A percentile compares a stretch with the other conserved stretches of the same genome.
phyloP scores from a whole-genome alignment of 2,888 invertebrate species.

The Cheilosia vulpina region DNA sequence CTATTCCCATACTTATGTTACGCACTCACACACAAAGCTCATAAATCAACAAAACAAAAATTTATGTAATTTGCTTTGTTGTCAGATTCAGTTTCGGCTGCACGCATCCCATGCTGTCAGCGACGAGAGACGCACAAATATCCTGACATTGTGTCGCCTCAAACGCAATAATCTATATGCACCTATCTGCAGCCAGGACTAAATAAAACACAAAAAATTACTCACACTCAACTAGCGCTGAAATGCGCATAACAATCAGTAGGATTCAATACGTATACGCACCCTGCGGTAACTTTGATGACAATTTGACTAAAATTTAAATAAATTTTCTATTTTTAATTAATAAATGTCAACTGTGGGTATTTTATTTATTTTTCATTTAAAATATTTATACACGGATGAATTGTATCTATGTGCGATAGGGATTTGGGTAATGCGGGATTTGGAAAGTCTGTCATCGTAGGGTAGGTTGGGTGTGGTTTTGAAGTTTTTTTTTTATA shows the following conservation, averaged over 20 bases:
- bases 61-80: conserved; percentile 71
- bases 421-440: not conserved
- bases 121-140: conserved; percentile 33
- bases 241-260: conserved; percentile 73
- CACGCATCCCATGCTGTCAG: conserved; percentile 49
- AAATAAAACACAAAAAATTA: conserved; percentile 16
- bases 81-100: conserved; percentile 54
- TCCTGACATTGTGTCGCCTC: conserved; percentile 58
- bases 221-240: conserved; percentile 59
- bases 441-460: not conserved
- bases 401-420: conserved; percentile 1
- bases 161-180: conserved; percentile 33
- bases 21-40: conserved; percentile 60
- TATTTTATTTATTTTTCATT: conserved; percentile 79
- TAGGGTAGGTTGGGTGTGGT: conserved; percentile 7
- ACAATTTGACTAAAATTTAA: conserved; percentile 83
- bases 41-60: conserved; percentile 73
- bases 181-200: conserved; percentile 5
- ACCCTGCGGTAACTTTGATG: conserved; percentile 77
- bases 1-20: not conserved
- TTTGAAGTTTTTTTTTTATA: not conserved
- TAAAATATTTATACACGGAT: conserved; percentile 40
- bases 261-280: conserved; percentile 67
- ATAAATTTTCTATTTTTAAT: conserved; percentile 81
- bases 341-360: conserved; percentile 81